Base-by-base conservation (phyloP, 2,888 invertebrate species). In the Apodemia zela region DNA sequence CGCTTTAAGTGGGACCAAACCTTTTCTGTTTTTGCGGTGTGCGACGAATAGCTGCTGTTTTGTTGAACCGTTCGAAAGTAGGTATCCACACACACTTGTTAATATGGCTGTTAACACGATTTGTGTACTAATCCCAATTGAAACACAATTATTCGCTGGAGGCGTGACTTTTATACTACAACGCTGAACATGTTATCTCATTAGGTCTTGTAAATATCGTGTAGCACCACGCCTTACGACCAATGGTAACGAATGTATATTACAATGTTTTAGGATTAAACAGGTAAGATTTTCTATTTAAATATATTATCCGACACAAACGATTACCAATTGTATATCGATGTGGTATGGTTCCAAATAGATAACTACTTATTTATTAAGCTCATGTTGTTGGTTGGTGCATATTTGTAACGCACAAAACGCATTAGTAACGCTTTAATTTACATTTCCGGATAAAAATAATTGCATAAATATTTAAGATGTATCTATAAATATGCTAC, bases 41-140 rank as follows among this genome's bases (percentile, higher is more conserved):
- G 42, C 57, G 59, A 65, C 71, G 61, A 49, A 65, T 57, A 68
- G 76, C 54, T 29, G n/a, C 60, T 51, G 42, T 60, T 18, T 54
- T 21, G 11, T 59, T 35, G 45, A 38, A 62, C 59, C 29, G 59
- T 59, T 63, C 21, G 33, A 58, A 33, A 66, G 45, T 60, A 57
- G 29, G 45, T 35, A 58, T 35, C 45, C 51, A 62, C 73, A 68
- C 70, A 66, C 71, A 71, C 70, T 67, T 67, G 80, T 78, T 82
- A 84, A 82, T 80, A 83, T 83, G 84, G 85, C 78, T 72, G 67
- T 75, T 82, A 85, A 84, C 75, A 75, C 76, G 86, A 84, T 87
- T 84, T 77, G 69, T 69, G 38, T 63, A 71, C 72, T 86, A 84
- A 87, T 85, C 84, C 78, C 71, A 65, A 76, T 73, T 75, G 72